Percentiles rank a stretch among this genome's conserved stretches.
These are phyloP conservation scores for Sus scrofa DNA, from an alignment of 2,113 vertebrate species.

Conservation along the genomic window DNA sequence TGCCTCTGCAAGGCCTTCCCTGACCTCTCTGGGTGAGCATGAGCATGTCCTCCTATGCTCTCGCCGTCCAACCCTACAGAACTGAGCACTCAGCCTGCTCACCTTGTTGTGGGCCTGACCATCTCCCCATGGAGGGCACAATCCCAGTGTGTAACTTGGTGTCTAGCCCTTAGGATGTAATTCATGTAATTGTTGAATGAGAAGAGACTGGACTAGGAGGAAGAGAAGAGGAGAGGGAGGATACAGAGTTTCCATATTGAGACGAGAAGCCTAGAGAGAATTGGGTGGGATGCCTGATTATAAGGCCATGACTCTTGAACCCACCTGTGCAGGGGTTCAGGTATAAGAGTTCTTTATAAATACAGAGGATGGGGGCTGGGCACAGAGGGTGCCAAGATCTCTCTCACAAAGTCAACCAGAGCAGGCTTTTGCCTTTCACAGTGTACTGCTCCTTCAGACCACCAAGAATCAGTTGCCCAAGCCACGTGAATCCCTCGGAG, in stretches of 20 bases:
- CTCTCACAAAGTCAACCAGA: background rate
- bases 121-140: background rate
- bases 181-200: background rate
- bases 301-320: background rate
- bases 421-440: background rate
- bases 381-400: background rate
- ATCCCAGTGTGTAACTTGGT: background rate
- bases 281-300: background rate
- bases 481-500: background rate
- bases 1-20: slow-evolving; percentile 42
- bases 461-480: background rate
- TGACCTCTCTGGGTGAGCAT: background rate
- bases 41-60: background rate
- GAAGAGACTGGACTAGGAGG: background rate
- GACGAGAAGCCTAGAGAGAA: background rate
- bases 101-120: background rate
- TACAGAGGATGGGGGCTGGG: background rate
- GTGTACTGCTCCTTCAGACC: background rate
- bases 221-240: background rate
- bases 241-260: background rate
- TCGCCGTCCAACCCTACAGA: background rate
- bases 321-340: background rate
- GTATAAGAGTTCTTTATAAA: background rate
- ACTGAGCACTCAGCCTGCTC: too few species aligned
- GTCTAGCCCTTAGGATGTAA: background rate